Evolutionary conservation across 1,140 invertebrate genomes (phyloP).

Genomic region (Lepidurus arcticus): DNA sequence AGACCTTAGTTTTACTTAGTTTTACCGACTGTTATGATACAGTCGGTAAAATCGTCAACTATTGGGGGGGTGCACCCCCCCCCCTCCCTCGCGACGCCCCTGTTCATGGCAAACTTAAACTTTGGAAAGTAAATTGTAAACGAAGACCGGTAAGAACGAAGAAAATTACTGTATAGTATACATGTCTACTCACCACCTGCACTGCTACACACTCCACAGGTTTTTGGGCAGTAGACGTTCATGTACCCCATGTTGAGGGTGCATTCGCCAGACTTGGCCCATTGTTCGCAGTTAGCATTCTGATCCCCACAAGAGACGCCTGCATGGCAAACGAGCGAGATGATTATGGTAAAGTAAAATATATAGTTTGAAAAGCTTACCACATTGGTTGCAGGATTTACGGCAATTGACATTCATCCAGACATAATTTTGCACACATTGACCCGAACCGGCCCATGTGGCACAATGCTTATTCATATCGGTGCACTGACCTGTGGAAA

Average conservation of each 20-base stretch:
- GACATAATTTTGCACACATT: conserved; percentile 38
- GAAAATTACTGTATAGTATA: neutral
- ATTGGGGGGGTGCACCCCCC: too few species aligned
- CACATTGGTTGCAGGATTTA: conserved; percentile 45
- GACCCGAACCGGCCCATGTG: conserved; percentile 37
- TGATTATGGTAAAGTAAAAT: neutral
- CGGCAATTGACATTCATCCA: conserved; percentile 43
- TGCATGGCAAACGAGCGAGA: neutral
- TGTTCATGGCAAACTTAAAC: neutral
- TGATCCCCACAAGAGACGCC: conserved; percentile 24
- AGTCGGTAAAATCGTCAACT: too few species aligned
- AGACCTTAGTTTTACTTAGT: too few species aligned
- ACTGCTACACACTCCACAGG: conserved; percentile 43
- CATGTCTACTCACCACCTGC: neutral
- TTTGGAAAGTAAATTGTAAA: neutral
- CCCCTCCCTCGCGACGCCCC: too few species aligned
- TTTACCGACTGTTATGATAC: too few species aligned
- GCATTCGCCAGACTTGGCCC: conserved; percentile 40
- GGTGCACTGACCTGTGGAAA: conserved; percentile 34
- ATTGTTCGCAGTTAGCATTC: conserved; percentile 29
- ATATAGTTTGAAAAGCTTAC: conserved; percentile 35
- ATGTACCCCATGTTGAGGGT: conserved; percentile 42
- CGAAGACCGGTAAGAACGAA: neutral
- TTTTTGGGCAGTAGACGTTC: conserved; percentile 42
- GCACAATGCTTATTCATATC: conserved; percentile 39